Percentiles rank a stretch among this genome's conserved stretches.
Conservation (phyloP, 2,797 vertebrate species). For the Heterohyrax brucei region DNA sequence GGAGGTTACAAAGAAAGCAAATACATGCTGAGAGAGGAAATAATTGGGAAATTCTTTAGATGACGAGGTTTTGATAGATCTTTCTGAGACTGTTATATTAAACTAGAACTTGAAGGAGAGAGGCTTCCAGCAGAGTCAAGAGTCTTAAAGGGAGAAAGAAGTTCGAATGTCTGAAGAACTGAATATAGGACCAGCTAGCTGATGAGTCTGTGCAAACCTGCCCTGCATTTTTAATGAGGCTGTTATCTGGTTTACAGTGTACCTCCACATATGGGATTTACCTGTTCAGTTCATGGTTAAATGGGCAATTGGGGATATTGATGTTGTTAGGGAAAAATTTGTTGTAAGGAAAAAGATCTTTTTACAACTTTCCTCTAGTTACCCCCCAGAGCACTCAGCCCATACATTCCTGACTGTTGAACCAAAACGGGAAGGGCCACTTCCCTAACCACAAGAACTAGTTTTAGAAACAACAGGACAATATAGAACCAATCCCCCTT, state of each 20-base stretch:
- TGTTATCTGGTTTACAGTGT: not conserved
- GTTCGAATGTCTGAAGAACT: not conserved
- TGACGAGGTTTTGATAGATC: not conserved
- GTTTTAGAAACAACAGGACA: too few species aligned
- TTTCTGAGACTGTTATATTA: not conserved
- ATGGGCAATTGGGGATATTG: not conserved
- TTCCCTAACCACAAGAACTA: too few species aligned
- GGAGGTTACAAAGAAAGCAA: not conserved
- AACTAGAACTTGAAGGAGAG: conserved; percentile 13
- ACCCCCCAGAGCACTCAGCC: too few species aligned
- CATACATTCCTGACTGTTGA: too few species aligned
- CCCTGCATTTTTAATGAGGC: not conserved
- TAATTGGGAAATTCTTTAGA: not conserved
- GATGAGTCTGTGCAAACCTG: not conserved
- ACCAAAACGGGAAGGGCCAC: too few species aligned
- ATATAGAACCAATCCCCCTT: too few species aligned
- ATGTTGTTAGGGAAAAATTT: too few species aligned
- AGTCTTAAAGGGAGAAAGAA: not conserved
- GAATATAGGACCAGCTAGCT: not conserved
- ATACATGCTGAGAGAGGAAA: not conserved
- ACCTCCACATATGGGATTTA: not conserved
- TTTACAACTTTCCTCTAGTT: too few species aligned
- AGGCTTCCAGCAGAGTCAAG: not conserved
- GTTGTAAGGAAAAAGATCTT: too few species aligned
- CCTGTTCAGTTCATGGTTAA: conserved; percentile 21